A percentile compares a stretch with the other conserved stretches of the same genome.
These are phyloP conservation scores for Enteromius treurensis DNA, from an alignment of 2,797 vertebrate species.

Conservation along the genomic window DNA sequence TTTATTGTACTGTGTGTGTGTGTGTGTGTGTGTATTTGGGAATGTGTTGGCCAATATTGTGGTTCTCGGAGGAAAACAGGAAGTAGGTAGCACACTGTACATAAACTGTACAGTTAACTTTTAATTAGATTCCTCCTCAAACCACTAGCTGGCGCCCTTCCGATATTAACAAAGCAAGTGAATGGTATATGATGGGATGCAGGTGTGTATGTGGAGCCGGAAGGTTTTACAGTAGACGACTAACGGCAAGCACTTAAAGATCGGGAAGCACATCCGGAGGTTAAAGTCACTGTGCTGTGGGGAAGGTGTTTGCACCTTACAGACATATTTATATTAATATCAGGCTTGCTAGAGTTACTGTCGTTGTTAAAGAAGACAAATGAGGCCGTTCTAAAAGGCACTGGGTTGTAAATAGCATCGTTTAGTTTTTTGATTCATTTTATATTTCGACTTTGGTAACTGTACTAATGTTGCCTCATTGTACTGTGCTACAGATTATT, in stretches of 20 bases:
- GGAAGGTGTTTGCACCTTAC: constrained; percentile 81
- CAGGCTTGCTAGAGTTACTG: constrained; percentile 77
- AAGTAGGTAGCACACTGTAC: constrained; percentile 46
- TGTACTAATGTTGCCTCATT: constrained; percentile 88
- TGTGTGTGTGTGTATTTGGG: too few relatives aligned
- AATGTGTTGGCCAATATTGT: neutral
- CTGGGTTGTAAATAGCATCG: constrained; percentile 90
- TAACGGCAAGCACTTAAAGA: constrained; percentile 38
- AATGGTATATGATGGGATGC: neutral
- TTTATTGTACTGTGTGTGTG: constrained; percentile 41
- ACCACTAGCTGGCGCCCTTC: constrained; percentile 35
- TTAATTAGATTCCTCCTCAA: constrained; percentile 39
- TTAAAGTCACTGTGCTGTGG: constrained; percentile 42
- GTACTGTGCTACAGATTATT: constrained; percentile 82
- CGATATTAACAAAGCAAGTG: constrained; percentile 16
- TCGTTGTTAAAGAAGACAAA: constrained; percentile 70
- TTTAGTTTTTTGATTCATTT: constrained; percentile 74
- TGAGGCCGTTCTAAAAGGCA: constrained; percentile 79
- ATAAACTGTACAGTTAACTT: constrained; percentile 29
- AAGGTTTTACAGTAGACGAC: constrained; percentile 2
- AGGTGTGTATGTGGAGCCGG: neutral
- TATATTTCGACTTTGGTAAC: constrained; percentile 82
- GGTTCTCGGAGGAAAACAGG: constrained; percentile 21
- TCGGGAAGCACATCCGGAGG: constrained; percentile 32
- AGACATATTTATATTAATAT: constrained; percentile 82